Evolutionary conservation across 2,888 invertebrate genomes (phyloP).

Genomic region (Parnassius smintheus): DNA sequence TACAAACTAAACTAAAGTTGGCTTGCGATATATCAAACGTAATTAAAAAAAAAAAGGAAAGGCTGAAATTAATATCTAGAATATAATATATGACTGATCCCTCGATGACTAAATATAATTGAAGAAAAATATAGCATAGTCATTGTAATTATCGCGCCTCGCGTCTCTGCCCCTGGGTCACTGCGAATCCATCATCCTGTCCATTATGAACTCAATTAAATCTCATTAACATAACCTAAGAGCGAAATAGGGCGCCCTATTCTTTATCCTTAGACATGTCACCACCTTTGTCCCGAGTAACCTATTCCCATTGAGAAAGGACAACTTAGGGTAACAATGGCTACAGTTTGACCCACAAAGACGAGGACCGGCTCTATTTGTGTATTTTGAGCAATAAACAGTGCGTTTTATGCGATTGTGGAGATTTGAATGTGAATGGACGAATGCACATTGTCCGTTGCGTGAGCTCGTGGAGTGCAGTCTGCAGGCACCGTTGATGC

Average conservation of each 20-base stretch:
- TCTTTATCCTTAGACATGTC: slow-evolving; percentile 66
- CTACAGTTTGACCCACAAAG: slow-evolving; percentile 74
- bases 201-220: slow-evolving; percentile 81
- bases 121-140: slow-evolving; percentile 44
- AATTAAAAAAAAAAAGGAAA: no score
- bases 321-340: slow-evolving; percentile 75
- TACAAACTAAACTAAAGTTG: no score
- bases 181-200: slow-evolving; percentile 63
- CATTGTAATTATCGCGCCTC: slow-evolving; percentile 71
- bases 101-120: no score
- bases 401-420: slow-evolving; percentile 78
- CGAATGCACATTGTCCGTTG: slow-evolving; percentile 80
- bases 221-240: slow-evolving; percentile 75
- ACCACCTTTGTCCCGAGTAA: slow-evolving; percentile 77
- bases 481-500: slow-evolving; percentile 71
- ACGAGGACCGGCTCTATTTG: slow-evolving; percentile 70
- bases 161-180: slow-evolving; percentile 39
- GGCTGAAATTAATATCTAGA: no score
- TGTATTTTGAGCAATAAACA: slow-evolving; percentile 81
- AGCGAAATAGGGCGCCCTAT: slow-evolving; percentile 52
- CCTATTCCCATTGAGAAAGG: slow-evolving; percentile 66
- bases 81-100: no score
- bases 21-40: no score
- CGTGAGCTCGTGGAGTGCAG: slow-evolving; percentile 76
- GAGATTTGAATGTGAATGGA: slow-evolving; percentile 71